Percentiles rank a stretch among this genome's conserved stretches.
phyloP scores from a whole-genome alignment of 2,888 invertebrate species.

The Lacanobia oleracea region DNA sequence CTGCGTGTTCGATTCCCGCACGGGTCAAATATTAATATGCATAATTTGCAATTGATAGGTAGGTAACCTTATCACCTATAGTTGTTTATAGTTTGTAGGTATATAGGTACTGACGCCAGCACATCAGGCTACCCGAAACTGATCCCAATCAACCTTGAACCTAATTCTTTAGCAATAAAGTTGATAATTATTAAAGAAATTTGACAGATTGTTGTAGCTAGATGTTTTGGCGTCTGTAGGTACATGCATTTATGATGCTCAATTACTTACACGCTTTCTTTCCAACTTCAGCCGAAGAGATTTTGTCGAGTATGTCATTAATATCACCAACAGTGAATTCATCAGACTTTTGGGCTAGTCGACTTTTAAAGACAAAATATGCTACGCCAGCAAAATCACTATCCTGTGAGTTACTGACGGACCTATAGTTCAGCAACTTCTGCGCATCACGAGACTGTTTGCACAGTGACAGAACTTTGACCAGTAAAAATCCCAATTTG shows the following conservation, averaged over 20 bases:
- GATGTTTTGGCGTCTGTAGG: no score
- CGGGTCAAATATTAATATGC: no score
- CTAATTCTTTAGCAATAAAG: no score
- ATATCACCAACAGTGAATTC: slow-evolving; percentile 92
- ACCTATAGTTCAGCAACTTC: slow-evolving; percentile 85
- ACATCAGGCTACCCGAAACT: no score
- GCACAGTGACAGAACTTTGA: slow-evolving; percentile 94
- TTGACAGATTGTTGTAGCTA: no score
- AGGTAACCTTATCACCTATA: no score
- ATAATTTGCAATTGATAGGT: no score
- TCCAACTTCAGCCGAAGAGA: slow-evolving; percentile 92
- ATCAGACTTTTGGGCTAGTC: slow-evolving; percentile 82
- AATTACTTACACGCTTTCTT: slow-evolving; percentile 89
- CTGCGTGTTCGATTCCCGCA: background rate
- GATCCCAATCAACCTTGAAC: no score
- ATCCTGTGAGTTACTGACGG: slow-evolving; percentile 87
- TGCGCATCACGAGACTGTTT: slow-evolving; percentile 89
- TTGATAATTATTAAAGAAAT: no score
- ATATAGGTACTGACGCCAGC: no score
- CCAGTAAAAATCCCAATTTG: slow-evolving; percentile 93
- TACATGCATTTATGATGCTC: background rate
- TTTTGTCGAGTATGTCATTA: slow-evolving; percentile 93
- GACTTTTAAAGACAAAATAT: slow-evolving; percentile 92
- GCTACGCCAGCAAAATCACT: slow-evolving; percentile 95
- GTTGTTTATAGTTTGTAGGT: no score